A percentile compares a stretch with the other conserved stretches of the same genome.
phyloP scores from a whole-genome alignment of 2,113 vertebrate species.

The Thalassarche chlororhynchos region DNA sequence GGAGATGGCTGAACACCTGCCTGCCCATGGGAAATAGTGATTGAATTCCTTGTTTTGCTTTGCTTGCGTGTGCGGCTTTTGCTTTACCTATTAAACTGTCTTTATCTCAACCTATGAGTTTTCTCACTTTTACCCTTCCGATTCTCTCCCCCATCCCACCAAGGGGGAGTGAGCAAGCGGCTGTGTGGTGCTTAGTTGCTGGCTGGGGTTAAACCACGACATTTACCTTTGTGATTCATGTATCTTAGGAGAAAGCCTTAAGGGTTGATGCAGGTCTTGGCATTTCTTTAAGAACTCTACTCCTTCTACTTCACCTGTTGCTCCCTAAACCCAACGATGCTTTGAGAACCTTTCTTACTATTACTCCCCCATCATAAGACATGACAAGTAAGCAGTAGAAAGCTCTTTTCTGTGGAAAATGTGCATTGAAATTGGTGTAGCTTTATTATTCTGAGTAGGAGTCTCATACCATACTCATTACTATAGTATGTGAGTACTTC shows the following conservation, averaged over 20 bases:
- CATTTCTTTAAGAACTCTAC: neutral
- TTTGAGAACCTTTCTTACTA: neutral
- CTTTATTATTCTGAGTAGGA: conserved; percentile 20
- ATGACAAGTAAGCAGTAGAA: neutral
- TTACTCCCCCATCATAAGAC: neutral
- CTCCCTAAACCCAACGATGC: neutral
- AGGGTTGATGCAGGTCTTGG: neutral
- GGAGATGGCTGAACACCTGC: too few relatives aligned
- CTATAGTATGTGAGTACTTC: neutral
- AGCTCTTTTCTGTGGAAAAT: neutral
- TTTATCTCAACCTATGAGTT: too few relatives aligned
- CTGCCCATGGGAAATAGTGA: too few relatives aligned
- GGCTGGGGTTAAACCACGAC: too few relatives aligned
- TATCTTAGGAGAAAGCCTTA: neutral
- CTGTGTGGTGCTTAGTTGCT: too few relatives aligned
- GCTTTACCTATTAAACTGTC: too few relatives aligned
- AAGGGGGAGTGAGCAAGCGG: too few relatives aligned
- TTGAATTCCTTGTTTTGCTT: too few relatives aligned
- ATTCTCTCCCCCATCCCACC: too few relatives aligned
- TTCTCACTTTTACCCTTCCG: too few relatives aligned
- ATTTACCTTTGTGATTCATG: neutral
- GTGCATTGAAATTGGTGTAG: neutral
- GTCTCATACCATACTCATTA: neutral
- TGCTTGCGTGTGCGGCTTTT: too few relatives aligned
- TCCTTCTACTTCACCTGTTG: neutral